These are phyloP conservation scores for Pholis gunnellus DNA, from an alignment of 2,113 vertebrate genomes.

Conservation along the genomic window DNA sequence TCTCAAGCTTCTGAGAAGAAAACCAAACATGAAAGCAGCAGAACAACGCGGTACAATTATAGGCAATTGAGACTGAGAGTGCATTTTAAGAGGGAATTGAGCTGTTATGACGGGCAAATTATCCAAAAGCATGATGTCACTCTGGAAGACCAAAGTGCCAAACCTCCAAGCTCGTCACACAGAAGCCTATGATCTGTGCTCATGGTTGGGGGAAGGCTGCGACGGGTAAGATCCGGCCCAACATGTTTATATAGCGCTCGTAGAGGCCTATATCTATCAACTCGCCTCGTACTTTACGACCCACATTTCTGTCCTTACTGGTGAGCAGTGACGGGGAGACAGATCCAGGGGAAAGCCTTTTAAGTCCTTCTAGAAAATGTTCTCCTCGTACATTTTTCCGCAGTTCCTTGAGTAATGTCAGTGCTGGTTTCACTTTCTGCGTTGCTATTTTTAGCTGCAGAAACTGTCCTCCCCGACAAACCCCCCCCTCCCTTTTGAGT, in stretches of 20 bases:
- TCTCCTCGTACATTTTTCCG: neutral
- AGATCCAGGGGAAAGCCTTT: neutral
- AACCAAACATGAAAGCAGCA: neutral
- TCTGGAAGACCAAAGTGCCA: neutral
- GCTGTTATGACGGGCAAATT: neutral
- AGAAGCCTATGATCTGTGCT: neutral
- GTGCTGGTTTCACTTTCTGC: conserved; percentile 19
- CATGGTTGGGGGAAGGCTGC: neutral
- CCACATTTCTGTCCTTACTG: neutral
- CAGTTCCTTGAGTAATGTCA: conserved; percentile 21
- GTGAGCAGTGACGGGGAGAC: neutral
- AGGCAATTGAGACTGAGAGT: neutral
- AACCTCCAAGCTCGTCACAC: neutral
- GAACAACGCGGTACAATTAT: neutral
- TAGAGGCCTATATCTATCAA: neutral
- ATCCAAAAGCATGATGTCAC: neutral
- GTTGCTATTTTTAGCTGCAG: conserved; percentile 72
- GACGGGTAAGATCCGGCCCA: neutral
- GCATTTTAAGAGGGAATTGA: neutral
- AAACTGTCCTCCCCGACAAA: conserved; percentile 51
- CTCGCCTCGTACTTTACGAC: neutral
- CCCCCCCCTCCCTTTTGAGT: conserved; percentile 34
- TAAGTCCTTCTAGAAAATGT: conserved; percentile 5
- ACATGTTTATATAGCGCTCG: neutral
- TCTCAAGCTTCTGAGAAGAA: neutral